Percentiles rank a stretch among this genome's conserved stretches.
Evolutionary conservation across 2,888 invertebrate species (phyloP).

Genomic region (Andrena chrysosceles): DNA sequence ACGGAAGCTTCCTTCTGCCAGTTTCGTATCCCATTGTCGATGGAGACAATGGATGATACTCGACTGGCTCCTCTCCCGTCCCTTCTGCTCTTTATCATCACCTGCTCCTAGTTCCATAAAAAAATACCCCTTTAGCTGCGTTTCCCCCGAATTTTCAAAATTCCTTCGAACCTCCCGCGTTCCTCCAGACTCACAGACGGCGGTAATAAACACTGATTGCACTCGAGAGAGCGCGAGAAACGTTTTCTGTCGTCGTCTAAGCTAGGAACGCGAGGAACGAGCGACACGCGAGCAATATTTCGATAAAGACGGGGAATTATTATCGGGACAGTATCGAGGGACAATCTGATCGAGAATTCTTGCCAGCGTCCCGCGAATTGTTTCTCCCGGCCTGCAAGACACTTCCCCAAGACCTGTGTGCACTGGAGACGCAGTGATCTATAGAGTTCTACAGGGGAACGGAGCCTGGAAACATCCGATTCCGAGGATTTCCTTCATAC

Average conservation of each 20-base stretch:
- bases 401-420: not conserved
- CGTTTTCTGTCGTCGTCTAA: not conserved
- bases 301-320: not conserved
- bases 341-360: not conserved
- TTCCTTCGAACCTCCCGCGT: not conserved
- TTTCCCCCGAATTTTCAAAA: not conserved
- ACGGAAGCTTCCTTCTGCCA: slow-evolving; percentile 66
- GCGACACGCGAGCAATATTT: not conserved
- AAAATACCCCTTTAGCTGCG: not conserved
- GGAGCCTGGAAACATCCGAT: slow-evolving; percentile 13
- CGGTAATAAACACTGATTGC: no score
- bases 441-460: not conserved
- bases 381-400: not conserved
- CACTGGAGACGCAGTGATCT: not conserved
- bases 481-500: slow-evolving; percentile 19
- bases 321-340: not conserved
- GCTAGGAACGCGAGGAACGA: not conserved
- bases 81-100: not conserved
- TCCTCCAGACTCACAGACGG: no score
- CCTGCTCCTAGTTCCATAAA: not conserved
- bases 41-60: slow-evolving; percentile 50
- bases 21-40: slow-evolving; percentile 66
- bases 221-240: no score
- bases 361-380: slow-evolving; percentile 4
- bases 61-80: slow-evolving; percentile 27